A percentile compares a stretch with the other conserved stretches of the same genome.
Conservation (phyloP, 2,113 vertebrate species). For the Rhipidura dahli region DNA sequence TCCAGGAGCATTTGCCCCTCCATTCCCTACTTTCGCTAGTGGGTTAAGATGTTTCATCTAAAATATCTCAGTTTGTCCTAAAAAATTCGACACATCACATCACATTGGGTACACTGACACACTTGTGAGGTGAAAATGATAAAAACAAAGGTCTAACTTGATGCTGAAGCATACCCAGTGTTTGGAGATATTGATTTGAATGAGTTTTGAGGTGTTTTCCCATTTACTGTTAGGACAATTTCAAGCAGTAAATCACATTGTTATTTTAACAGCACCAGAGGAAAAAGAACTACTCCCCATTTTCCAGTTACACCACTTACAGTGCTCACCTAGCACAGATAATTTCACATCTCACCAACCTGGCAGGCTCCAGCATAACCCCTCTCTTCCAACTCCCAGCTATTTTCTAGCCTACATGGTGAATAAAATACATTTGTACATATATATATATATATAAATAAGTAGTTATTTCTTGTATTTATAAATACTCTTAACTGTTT, state of each 20-base stretch:
- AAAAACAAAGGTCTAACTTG: not conserved
- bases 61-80: not conserved
- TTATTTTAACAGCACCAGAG: not conserved
- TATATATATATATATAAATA: not conserved
- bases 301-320: not conserved
- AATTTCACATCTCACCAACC: not conserved
- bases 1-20: not conserved
- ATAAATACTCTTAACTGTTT: not conserved
- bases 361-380: not conserved
- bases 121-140: not conserved
- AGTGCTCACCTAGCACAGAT: not conserved
- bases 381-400: not conserved
- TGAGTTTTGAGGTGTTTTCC: not conserved
- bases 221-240: not conserved
- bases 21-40: not conserved
- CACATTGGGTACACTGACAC: not conserved
- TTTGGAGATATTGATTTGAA: not conserved
- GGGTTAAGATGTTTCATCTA: not conserved
- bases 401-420: not conserved
- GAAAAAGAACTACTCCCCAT: not conserved
- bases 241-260: not conserved
- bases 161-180: not conserved
- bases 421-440: not conserved
- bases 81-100: not conserved
- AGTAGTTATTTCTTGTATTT: not conserved